phyloP scores from a whole-genome alignment of 2,797 vertebrate species.

The Pteropus rufus region DNA sequence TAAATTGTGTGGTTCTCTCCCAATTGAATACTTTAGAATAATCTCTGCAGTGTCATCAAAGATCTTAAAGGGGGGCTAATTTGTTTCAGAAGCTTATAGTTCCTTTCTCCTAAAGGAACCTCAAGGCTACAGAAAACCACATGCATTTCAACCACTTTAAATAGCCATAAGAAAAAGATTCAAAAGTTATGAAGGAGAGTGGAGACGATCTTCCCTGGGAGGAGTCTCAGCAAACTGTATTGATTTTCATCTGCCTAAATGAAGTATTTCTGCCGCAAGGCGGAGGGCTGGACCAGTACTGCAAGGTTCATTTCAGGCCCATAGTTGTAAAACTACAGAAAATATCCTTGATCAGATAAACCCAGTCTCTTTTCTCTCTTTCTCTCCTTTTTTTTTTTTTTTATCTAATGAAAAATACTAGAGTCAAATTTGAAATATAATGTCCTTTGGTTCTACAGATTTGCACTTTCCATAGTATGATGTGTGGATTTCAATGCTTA shows the following conservation, averaged over 20 bases:
- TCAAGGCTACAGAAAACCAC: neutral
- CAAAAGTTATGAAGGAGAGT: neutral
- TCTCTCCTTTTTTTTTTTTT: neutral
- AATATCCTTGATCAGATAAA: neutral
- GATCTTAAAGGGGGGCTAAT: neutral
- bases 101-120: neutral
- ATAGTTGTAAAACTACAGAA: neutral
- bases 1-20: neutral
- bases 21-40: neutral
- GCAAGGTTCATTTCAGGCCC: neutral
- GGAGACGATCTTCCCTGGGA: neutral
- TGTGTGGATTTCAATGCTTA: neutral
- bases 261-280: neutral
- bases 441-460: neutral
- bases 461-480: neutral
- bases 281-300: neutral
- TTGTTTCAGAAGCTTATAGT: neutral
- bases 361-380: neutral
- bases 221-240: neutral
- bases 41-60: neutral
- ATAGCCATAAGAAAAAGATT: neutral
- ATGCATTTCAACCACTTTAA: constrained; percentile 3
- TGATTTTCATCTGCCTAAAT: neutral
- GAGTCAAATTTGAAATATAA: neutral
- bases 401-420: neutral